Evolutionary conservation across 2,888 invertebrate genomes (phyloP).

Genomic region (Eulithis testata): DNA sequence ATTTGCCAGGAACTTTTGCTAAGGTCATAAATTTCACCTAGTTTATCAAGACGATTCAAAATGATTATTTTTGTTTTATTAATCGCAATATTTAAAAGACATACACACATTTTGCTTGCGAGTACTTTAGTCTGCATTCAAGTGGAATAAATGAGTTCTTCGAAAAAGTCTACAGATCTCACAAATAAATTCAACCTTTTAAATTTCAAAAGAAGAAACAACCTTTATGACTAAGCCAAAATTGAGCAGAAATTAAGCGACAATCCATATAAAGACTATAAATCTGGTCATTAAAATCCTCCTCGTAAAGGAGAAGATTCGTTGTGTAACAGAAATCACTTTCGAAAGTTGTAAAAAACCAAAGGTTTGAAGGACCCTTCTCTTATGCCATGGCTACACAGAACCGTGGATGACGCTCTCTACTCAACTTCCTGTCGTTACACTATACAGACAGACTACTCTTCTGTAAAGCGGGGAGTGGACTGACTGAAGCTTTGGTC

Average conservation of each 20-base stretch:
- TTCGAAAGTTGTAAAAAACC: slow-evolving; percentile 75
- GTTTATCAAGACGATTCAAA: too few relatives aligned
- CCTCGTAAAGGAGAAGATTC: slow-evolving; percentile 56
- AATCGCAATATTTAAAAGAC: too few relatives aligned
- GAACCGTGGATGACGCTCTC: neutral
- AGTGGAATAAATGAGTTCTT: slow-evolving; percentile 13
- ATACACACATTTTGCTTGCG: too few relatives aligned
- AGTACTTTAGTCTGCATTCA: neutral
- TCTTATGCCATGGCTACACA: slow-evolving; percentile 41
- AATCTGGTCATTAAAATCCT: slow-evolving; percentile 60
- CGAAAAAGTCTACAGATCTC: slow-evolving; percentile 3
- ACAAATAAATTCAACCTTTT: slow-evolving; percentile 20
- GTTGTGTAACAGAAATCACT: slow-evolving; percentile 72
- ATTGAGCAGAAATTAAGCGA: slow-evolving; percentile 42
- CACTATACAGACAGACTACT: too few relatives aligned
- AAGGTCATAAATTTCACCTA: too few relatives aligned
- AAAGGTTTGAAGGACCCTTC: slow-evolving; percentile 57
- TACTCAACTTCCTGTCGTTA: too few relatives aligned
- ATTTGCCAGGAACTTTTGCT: too few relatives aligned
- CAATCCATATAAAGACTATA: slow-evolving; percentile 47
- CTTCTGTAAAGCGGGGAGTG: too few relatives aligned
- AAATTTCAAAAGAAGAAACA: slow-evolving; percentile 31
- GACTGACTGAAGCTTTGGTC: too few relatives aligned
- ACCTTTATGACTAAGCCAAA: slow-evolving; percentile 39
- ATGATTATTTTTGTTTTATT: too few relatives aligned